Percentiles rank a stretch among this genome's conserved stretches.
Evolutionary conservation across 1,140 invertebrate genomes (phyloP).

Genomic region (roundworm (Caenorhabditis elegans)): WBcel235 BX284602.5:15005001-15005500

Average conservation of each 20-base stretch:
- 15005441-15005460: not conserved
- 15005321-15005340: not conserved
- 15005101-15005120: slow-evolving; percentile 4
- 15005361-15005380: not conserved
- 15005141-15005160: not conserved
- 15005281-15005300: not conserved
- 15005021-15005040: not conserved
- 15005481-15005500: not conserved
- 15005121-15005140: not conserved
- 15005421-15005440: not conserved
- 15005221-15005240: not conserved
- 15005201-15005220: not conserved
- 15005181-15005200: not conserved
- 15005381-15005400: not conserved
- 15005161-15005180: not conserved
- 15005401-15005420: not conserved
- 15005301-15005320: not conserved
- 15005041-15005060: not conserved
- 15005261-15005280: not conserved
- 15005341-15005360: not conserved
- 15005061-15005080: not conserved
- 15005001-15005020: not conserved
- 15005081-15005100: not conserved
- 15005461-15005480: not conserved
- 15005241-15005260: not conserved